phyloP scores from a whole-genome alignment of 2,113 vertebrate genomes.

The Menidia beryllina region DNA sequence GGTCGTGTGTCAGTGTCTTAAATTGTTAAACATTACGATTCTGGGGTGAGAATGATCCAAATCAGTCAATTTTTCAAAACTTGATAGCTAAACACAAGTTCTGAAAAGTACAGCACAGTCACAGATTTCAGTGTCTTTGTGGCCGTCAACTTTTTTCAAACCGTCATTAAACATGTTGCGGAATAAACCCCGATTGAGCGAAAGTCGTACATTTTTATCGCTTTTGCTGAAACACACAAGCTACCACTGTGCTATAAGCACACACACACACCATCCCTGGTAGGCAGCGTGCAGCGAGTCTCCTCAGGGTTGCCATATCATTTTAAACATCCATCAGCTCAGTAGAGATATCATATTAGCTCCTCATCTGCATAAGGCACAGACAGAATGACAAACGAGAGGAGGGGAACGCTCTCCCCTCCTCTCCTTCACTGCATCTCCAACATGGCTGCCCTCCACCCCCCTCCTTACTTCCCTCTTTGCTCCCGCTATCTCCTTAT shows the following conservation, averaged over 20 bases:
- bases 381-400: slow-evolving; percentile 80
- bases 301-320: slow-evolving; percentile 72
- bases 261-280: slow-evolving; percentile 45
- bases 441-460: slow-evolving; percentile 46
- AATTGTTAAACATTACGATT: not conserved
- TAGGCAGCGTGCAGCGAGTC: slow-evolving; percentile 59
- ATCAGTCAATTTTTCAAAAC: not conserved
- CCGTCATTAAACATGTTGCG: not conserved
- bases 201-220: slow-evolving; percentile 16
- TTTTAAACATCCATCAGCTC: slow-evolving; percentile 79
- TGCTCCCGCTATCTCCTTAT: slow-evolving; percentile 64
- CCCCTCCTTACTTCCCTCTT: slow-evolving; percentile 23
- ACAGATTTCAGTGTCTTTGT: not conserved
- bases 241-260: slow-evolving; percentile 19
- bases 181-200: not conserved
- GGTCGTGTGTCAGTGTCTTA: not conserved
- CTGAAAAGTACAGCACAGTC: not conserved
- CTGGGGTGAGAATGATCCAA: not conserved
- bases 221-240: slow-evolving; percentile 25
- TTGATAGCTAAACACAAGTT: not conserved
- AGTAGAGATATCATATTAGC: slow-evolving; percentile 79
- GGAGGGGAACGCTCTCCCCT: slow-evolving; percentile 11
- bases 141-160: not conserved
- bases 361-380: slow-evolving; percentile 78
- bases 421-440: slow-evolving; percentile 28